A percentile compares a stretch with the other conserved stretches of the same genome.
phyloP scores from a whole-genome alignment of 2,113 vertebrate genomes.

The Paracanthobrama guichenoti region DNA sequence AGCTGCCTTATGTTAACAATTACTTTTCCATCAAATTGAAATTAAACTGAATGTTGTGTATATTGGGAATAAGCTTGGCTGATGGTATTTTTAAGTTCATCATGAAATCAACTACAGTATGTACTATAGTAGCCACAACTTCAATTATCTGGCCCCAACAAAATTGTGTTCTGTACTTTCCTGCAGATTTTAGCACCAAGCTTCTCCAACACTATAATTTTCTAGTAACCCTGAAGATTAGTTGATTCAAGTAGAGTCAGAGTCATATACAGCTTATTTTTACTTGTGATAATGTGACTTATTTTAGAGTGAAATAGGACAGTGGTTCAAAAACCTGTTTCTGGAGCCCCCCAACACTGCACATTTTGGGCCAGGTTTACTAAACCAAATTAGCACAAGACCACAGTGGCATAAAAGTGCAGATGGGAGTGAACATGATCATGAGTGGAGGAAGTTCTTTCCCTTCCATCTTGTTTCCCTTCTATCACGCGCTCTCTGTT shows the following conservation, averaged over 20 bases:
- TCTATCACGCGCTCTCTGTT: too few species aligned
- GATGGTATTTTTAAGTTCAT: neutral
- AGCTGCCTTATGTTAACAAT: constrained; percentile 37
- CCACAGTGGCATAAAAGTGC: too few species aligned
- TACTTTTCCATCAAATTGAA: constrained; percentile 33
- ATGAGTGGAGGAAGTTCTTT: too few species aligned
- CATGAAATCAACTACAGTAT: neutral
- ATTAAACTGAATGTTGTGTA: constrained; percentile 32
- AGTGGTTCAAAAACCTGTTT: too few species aligned
- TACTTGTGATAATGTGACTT: too few species aligned
- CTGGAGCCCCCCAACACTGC: neutral
- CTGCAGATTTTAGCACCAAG: neutral
- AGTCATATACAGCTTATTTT: too few species aligned
- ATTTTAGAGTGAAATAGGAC: neutral
- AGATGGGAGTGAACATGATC: too few species aligned
- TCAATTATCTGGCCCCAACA: neutral
- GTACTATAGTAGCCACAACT: neutral
- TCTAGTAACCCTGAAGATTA: neutral
- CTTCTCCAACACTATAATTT: neutral
- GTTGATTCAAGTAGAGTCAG: too few species aligned
- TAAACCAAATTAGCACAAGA: too few species aligned
- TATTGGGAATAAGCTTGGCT: constrained; percentile 45
- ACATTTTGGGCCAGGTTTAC: neutral
- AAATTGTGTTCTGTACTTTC: neutral
- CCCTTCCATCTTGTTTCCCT: too few species aligned